Base-by-base conservation (phyloP, 2,113 vertebrate species). In the Ellobius talpinus region DNA sequence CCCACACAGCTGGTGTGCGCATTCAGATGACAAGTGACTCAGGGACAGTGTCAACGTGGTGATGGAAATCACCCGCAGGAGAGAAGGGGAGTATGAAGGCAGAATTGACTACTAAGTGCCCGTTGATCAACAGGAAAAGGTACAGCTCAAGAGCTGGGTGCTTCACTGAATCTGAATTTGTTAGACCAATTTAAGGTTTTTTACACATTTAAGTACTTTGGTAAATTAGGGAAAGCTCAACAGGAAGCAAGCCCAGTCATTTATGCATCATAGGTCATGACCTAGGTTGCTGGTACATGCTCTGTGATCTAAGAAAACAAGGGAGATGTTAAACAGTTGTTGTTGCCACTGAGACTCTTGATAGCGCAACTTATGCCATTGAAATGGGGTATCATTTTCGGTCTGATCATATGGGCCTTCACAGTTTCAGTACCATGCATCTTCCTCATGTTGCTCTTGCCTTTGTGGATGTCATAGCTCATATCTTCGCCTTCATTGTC, bases 1-100 rank as follows among this genome's bases (percentile, higher is more conserved):
- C 90, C 93, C 96, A 93, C 77, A 2, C 90, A 96, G 94, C 96
- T 96, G 66, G 81, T 96, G 81, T 95, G 76, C 0, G 5, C 88
- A 90, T 89, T 95, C 65, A 91, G 92, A 95, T 0, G 24, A 66
- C 90, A 92, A 92, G 76, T 92, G 96, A 97, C 86, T 95, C 94
- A 95, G 90, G 88, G 87, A 90, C n/a, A 50, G 61, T 95, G 94
- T 95, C 90, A 97, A 86, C 39, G 52, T 95, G 61, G 58, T 93
- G 96, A 97, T 93, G 88, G 66, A 96, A 97, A 96, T 42, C 1
- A 7, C 39, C 39, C 2, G 31, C 73, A 55, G 84, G 52, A 78
- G 16, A 90, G 87, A 52, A 90, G 7, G 65, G 14, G 70, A 95
- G 45, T 97, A 77, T 96, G 45, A 79, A 95, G 74, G 66, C 79